Base-by-base conservation (phyloP, 2,113 vertebrate species). In the Antennarius striatus region DNA sequence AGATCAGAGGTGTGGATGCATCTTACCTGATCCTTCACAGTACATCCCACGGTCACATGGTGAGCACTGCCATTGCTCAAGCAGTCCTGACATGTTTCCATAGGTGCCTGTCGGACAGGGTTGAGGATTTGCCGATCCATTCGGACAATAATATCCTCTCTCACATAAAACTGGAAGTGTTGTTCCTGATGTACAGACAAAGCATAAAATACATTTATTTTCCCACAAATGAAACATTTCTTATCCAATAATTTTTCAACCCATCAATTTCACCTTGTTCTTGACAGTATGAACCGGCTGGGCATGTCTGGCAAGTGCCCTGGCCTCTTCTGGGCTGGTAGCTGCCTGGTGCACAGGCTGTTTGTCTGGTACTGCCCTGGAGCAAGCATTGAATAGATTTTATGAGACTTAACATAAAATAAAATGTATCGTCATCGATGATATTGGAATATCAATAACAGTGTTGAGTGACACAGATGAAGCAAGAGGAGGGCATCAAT, bases 201-300 rank as follows among this genome's bases (percentile, higher is more conserved):
- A 47, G 46, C 10, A 15, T 5, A 36, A 36, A 49, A 58, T 50
- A 52, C 22, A 17, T 52, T 51, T 48, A 49, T n/a, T 29, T 42
- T 11, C 15, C 22, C 56, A 53, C 29, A 50, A 43, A 29, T 36
- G 11, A 47, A 43, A 10, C 10, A 12, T 43, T 36, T 30, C 13
- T 58, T 28, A 43, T 17, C 45, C 11, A 32, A 9, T 3, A 14
- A 15, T 51, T 47, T 48, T 16, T 69, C 56, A 30, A 59, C 12
- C 42, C 36, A 4, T 61, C 52, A 56, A 22, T n/a, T 45, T 80
- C 71, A 93, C 97, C 95, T 15, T 90, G 77, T 0, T 86, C 68
- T 62, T 87, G 87, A 5, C 96, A 98, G 57, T 92, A 96, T 84
- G 91, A 95, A 46, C 94, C 93, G 30, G 87, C 79, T 54, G 92